phyloP scores from a whole-genome alignment of 2,888 invertebrate genomes.

The Apoderus coryli region DNA sequence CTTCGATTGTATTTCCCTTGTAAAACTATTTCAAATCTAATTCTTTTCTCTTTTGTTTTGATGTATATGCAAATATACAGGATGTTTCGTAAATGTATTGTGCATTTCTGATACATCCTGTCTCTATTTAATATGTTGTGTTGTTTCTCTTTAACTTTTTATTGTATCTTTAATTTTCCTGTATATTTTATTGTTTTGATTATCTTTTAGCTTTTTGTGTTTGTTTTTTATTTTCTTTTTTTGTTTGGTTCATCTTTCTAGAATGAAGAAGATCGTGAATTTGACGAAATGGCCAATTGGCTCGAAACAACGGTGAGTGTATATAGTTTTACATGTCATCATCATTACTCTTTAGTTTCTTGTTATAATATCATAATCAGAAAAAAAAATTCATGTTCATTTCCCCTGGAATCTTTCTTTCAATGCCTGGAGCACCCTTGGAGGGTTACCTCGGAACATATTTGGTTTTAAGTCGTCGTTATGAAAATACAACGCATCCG shows the following conservation, averaged over 20 bases:
- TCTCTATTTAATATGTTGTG: constrained; percentile 1
- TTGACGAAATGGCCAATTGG: constrained; percentile 93
- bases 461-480: no score
- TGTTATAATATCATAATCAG: no score
- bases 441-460: no score
- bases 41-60: constrained; percentile 17
- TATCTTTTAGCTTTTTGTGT: constrained; percentile 14
- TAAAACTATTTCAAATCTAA: no score
- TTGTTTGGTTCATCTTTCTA: constrained; percentile 24
- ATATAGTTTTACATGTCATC: no score
- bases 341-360: no score
- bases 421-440: no score
- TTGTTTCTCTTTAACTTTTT: constrained; percentile 9
- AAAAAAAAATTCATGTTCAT: no score
- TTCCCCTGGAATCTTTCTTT: no score
- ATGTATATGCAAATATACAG: constrained; percentile 5
- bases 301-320: constrained; percentile 72
- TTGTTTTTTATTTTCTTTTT: constrained; percentile 21
- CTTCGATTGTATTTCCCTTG: constrained; percentile 2
- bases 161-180: constrained; percentile 15
- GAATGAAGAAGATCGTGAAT: constrained; percentile 63
- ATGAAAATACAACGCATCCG: no score
- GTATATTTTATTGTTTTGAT: constrained; percentile 11
- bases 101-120: no score
- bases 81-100: no score